A percentile compares a stretch with the other conserved stretches of the same genome.
These are phyloP conservation scores for Drosophila pseudoobscura DNA, from an alignment of 1,140 invertebrate species.

Conservation along the genomic window DNA sequence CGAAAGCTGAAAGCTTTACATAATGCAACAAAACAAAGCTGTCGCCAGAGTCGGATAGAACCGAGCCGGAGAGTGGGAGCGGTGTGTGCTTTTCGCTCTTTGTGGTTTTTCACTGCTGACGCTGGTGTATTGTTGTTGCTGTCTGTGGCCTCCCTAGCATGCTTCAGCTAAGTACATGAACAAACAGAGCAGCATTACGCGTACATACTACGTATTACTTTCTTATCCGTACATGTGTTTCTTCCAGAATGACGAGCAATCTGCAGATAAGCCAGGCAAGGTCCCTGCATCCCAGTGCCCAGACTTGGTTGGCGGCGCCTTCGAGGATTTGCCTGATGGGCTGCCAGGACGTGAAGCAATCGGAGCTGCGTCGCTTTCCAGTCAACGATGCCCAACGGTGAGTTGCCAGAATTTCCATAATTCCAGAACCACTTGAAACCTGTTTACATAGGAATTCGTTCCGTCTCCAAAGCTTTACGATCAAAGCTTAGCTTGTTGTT, in stretches of 20 bases:
- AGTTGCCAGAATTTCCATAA: constrained; percentile 22
- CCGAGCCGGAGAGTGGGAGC: not conserved
- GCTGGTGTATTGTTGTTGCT: constrained; percentile 12
- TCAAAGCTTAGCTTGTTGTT: constrained; percentile 41
- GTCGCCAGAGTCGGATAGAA: no score
- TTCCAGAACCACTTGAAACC: constrained; percentile 43
- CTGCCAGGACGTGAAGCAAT: constrained; percentile 33
- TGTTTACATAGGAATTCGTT: constrained; percentile 40
- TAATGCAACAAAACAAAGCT: no score
- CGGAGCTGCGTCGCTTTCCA: constrained; percentile 65
- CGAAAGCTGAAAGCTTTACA: constrained; percentile 26
- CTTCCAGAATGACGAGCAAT: constrained; percentile 53
- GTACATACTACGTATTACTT: not conserved
- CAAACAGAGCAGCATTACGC: not conserved
- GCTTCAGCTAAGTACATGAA: not conserved
- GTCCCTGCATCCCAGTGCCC: constrained; percentile 53
- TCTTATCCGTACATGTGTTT: not conserved
- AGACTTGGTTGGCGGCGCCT: not conserved
- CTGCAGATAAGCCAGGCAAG: constrained; percentile 60
- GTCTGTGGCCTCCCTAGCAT: no score
- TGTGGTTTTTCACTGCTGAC: constrained; percentile 4
- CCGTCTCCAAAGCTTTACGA: constrained; percentile 38
- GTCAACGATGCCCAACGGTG: constrained; percentile 60
- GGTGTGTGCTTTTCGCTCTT: constrained; percentile 5
- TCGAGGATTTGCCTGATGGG: constrained; percentile 63